These are phyloP conservation scores for Pagetopsis macropterus DNA, from an alignment of 2,797 vertebrate species.

Conservation along the genomic window DNA sequence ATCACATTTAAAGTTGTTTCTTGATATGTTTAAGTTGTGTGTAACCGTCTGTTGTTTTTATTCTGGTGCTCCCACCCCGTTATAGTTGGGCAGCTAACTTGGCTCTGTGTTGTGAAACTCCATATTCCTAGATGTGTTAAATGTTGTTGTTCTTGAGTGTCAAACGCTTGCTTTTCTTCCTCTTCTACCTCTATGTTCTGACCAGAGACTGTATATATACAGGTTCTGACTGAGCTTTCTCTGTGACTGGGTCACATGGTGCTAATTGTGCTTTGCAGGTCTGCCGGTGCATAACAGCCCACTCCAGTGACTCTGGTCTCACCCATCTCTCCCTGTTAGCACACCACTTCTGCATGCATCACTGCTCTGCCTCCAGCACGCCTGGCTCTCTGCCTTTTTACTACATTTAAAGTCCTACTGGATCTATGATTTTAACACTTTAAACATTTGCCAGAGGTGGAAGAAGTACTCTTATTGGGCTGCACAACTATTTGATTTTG, in stretches of 20 bases:
- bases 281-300: slow-evolving; percentile 68
- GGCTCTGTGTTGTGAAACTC: slow-evolving; percentile 14
- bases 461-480: too few relatives aligned
- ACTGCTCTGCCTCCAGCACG: slow-evolving; percentile 44
- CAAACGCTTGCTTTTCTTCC: slow-evolving; percentile 44
- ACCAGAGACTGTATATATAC: too few relatives aligned
- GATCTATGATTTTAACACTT: background rate
- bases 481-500: too few relatives aligned
- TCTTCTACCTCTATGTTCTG: slow-evolving; percentile 23
- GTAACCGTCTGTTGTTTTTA: slow-evolving; percentile 1
- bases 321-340: slow-evolving; percentile 31
- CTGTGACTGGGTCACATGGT: slow-evolving; percentile 76
- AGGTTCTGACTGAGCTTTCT: slow-evolving; percentile 23
- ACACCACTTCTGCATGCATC: slow-evolving; percentile 54
- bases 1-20: background rate
- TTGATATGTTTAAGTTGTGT: background rate
- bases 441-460: too few relatives aligned
- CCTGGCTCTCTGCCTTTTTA: slow-evolving; percentile 18
- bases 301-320: slow-evolving; percentile 64
- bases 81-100: background rate
- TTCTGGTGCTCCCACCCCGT: too few relatives aligned
- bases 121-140: slow-evolving; percentile 27
- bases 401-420: slow-evolving; percentile 4
- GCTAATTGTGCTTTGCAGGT: slow-evolving; percentile 80
- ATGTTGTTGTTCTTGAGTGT: slow-evolving; percentile 14